A percentile compares a stretch with the other conserved stretches of the same genome.
Conservation (phyloP, 2,113 vertebrate species). For the Ictalurus punctatus region DNA sequence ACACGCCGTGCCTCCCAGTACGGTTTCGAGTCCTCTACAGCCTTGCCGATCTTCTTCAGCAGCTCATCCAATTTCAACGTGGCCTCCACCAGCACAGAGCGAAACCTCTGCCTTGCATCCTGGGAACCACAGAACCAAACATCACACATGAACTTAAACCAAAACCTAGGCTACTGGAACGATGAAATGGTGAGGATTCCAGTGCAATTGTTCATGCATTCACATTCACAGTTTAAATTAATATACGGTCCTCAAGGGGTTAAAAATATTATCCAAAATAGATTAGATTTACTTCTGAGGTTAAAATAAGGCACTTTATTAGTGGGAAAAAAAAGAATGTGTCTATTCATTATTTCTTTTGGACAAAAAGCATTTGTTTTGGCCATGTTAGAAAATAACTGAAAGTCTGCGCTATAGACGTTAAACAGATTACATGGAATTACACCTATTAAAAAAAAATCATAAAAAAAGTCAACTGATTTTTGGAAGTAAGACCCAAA, state of each 20-base stretch:
- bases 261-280: not conserved
- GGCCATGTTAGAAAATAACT: not conserved
- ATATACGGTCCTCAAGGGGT: not conserved
- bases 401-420: not conserved
- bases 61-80: slow-evolving; percentile 91
- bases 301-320: not conserved
- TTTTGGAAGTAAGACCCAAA: not conserved
- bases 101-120: slow-evolving; percentile 94
- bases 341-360: not conserved
- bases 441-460: not conserved
- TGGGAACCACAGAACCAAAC: slow-evolving; percentile 54
- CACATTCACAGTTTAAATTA: not conserved
- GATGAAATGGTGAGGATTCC: not conserved
- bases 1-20: slow-evolving; percentile 94
- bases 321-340: not conserved
- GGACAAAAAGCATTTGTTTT: not conserved
- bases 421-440: not conserved
- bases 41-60: slow-evolving; percentile 93
- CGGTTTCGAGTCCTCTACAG: slow-evolving; percentile 95
- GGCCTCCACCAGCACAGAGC: slow-evolving; percentile 88
- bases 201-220: not conserved
- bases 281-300: slow-evolving; percentile 6
- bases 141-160: not conserved
- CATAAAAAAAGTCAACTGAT: not conserved
- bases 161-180: not conserved